Conservation (phyloP, 2,797 vertebrate genomes). For the Brachyalestes nurse region DNA sequence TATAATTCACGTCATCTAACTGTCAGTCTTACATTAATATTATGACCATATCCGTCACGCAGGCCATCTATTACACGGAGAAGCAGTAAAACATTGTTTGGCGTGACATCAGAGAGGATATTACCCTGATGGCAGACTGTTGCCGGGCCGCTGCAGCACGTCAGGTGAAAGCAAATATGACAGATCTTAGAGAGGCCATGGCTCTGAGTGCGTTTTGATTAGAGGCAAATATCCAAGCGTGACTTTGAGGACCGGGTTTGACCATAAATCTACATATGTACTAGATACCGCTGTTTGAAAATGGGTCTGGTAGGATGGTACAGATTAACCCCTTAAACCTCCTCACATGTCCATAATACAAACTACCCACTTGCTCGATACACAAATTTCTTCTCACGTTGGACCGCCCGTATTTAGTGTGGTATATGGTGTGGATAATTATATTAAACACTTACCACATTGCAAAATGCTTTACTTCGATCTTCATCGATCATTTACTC, state of each 20-base stretch:
- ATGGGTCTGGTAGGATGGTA: background rate
- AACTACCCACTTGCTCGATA: no score
- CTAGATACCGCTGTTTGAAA: background rate
- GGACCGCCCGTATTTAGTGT: no score
- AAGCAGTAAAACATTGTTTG: constrained; percentile 82
- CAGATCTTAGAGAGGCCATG: constrained; percentile 28
- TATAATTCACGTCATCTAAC: constrained; percentile 81
- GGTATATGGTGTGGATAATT: no score
- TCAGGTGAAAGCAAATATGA: constrained; percentile 43
- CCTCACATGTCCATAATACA: background rate
- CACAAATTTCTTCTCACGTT: no score
- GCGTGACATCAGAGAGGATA: constrained; percentile 66
- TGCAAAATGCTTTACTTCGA: no score
- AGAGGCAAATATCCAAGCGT: background rate
- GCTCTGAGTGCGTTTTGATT: background rate
- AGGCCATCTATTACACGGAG: constrained; percentile 81
- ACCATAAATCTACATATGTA: background rate
- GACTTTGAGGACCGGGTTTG: background rate
- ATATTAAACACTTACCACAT: no score
- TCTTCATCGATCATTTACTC: no score
- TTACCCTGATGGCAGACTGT: constrained; percentile 57
- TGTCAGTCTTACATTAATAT: constrained; percentile 86
- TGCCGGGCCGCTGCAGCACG: constrained; percentile 44
- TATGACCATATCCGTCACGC: constrained; percentile 85
- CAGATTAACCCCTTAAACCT: background rate